Percentiles rank a stretch among this genome's conserved stretches.
Evolutionary conservation across 2,888 invertebrate genomes (phyloP).

Genomic region (Craniophora ligustri): DNA sequence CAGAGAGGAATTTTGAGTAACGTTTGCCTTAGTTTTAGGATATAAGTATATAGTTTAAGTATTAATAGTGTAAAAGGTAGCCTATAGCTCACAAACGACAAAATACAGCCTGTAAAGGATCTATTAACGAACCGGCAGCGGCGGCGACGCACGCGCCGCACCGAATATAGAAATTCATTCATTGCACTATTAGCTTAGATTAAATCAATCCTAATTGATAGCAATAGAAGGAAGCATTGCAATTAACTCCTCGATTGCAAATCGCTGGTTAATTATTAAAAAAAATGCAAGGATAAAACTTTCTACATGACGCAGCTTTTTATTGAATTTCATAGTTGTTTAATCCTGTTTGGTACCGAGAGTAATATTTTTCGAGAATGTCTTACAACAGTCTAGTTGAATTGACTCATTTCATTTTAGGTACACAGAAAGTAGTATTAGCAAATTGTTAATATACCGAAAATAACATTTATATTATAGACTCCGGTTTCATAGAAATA

Average conservation of each 20-base stretch:
- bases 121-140: not conserved
- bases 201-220: conserved; percentile 31
- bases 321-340: conserved; percentile 68
- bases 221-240: conserved; percentile 50
- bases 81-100: not conserved
- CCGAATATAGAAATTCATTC: conserved; percentile 1
- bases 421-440: not conserved
- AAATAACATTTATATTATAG: no score
- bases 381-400: conserved; percentile 51
- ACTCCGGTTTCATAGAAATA: no score
- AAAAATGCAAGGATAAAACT: conserved; percentile 72
- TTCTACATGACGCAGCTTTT: conserved; percentile 77
- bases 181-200: conserved; percentile 8
- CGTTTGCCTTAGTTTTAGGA: no score
- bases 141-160: not conserved
- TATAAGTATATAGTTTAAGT: no score
- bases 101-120: not conserved
- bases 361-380: conserved; percentile 43
- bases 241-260: conserved; percentile 53
- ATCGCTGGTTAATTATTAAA: conserved; percentile 49
- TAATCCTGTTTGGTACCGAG: conserved; percentile 53
- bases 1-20: no score
- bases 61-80: not conserved
- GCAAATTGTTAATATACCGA: no score
- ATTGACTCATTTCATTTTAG: conserved; percentile 36